Conservation (phyloP, 2,797 vertebrate genomes). For the Pelochelys cantorii region DNA sequence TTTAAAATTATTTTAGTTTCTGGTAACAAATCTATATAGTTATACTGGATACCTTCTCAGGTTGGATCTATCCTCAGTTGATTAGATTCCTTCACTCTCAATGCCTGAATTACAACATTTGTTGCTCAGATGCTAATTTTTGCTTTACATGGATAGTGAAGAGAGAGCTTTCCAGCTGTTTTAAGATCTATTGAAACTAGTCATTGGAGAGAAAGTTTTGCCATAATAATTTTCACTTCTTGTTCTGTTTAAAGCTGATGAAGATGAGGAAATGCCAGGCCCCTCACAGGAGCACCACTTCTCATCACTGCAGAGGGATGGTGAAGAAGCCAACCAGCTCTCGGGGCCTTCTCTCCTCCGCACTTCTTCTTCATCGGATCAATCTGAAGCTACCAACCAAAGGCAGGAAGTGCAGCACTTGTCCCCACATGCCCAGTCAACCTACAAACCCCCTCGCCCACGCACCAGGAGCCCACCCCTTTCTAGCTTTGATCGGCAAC, state of each 20-base stretch:
- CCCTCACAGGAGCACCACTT: conserved; percentile 68
- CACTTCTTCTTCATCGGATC: conserved; percentile 70
- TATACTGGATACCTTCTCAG: neutral
- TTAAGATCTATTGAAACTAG: conserved; percentile 29
- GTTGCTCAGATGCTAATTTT: neutral
- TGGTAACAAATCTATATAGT: neutral
- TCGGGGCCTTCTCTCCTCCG: conserved; percentile 66
- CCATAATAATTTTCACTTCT: conserved; percentile 60
- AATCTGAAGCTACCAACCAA: conserved; percentile 52
- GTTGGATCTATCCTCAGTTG: neutral
- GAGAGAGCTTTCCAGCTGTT: neutral
- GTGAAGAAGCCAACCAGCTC: conserved; percentile 53
- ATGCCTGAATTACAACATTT: neutral
- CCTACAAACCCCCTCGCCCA: conserved; percentile 58
- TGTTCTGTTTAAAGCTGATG: conserved; percentile 80
- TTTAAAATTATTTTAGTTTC: conserved; percentile 5
- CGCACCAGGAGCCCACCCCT: conserved; percentile 25
- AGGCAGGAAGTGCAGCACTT: conserved; percentile 68
- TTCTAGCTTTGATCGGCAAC: conserved; percentile 71
- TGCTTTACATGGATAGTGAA: neutral
- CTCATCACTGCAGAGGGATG: conserved; percentile 44
- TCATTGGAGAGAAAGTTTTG: conserved; percentile 5
- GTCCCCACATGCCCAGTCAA: conserved; percentile 16
- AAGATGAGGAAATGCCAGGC: conserved; percentile 76
- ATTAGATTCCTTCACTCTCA: neutral